These are phyloP conservation scores for Heteromyza rotundicornis DNA, from an alignment of 2,888 invertebrate genomes.

Conservation along the genomic window DNA sequence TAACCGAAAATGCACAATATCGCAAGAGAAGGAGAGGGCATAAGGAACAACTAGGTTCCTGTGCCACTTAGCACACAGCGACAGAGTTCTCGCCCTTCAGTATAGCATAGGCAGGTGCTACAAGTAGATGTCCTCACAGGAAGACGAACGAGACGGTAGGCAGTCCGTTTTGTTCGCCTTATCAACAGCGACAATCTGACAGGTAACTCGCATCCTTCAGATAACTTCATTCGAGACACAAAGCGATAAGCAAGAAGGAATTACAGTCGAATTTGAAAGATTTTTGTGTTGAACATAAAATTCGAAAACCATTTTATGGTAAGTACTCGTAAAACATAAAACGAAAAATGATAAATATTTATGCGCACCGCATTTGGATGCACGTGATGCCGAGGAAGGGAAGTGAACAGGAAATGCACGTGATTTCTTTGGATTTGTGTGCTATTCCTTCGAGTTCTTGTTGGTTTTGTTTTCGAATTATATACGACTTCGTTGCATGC, in stretches of 20 bases:
- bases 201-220: constrained; percentile 9
- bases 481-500: not conserved
- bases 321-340: not conserved
- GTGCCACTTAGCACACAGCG: not conserved
- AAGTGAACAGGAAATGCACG: not conserved
- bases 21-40: not conserved
- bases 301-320: not conserved
- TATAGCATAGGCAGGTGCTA: constrained; percentile 6
- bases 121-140: not conserved
- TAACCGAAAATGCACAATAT: not conserved
- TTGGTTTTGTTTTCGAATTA: not conserved
- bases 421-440: not conserved
- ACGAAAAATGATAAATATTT: not conserved
- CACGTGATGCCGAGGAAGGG: not conserved
- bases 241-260: constrained; percentile 1
- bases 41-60: not conserved
- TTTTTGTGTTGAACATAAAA: not conserved
- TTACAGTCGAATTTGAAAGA: not conserved
- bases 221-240: constrained; percentile 11
- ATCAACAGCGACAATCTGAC: constrained; percentile 10
- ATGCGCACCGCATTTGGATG: not conserved
- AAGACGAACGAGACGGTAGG: not conserved
- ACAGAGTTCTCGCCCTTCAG: not conserved
- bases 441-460: not conserved
- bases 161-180: not conserved